These are phyloP conservation scores for Stenichneumon culpator DNA, from an alignment of 2,888 invertebrate genomes.

Conservation along the genomic window DNA sequence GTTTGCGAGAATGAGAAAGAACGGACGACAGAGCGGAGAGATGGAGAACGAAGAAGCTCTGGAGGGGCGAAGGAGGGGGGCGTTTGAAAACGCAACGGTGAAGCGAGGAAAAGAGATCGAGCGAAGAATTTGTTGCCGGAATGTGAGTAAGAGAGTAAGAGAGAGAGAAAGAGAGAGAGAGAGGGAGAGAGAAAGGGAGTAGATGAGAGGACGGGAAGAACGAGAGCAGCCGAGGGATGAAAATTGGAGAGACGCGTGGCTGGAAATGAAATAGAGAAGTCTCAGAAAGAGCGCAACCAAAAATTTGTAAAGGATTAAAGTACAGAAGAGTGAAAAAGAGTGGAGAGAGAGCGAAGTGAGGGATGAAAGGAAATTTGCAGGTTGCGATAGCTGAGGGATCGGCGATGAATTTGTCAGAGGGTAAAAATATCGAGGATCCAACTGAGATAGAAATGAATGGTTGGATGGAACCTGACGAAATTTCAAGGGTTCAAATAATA, in stretches of 20 bases:
- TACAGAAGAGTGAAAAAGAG: not conserved
- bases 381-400: not conserved
- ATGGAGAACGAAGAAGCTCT: conserved; percentile 61
- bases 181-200: conserved; percentile 47
- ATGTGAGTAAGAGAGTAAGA: conserved; percentile 13
- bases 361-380: not conserved
- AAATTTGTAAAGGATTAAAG: conserved; percentile 26
- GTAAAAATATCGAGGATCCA: not conserved
- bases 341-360: not conserved
- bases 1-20: conserved; percentile 38
- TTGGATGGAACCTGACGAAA: conserved; percentile 9
- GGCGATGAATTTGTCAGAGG: not conserved
- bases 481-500: not conserved
- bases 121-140: conserved; percentile 10
- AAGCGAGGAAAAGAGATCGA: conserved; percentile 27
- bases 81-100: conserved; percentile 40
- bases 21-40: conserved; percentile 26
- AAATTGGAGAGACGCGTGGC: conserved; percentile 1
- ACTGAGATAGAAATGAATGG: not conserved
- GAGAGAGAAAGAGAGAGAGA: conserved; percentile 26
- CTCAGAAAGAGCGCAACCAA: conserved; percentile 36
- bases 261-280: conserved; percentile 39
- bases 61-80: conserved; percentile 42
- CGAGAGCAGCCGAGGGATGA: conserved; percentile 30
- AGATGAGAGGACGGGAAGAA: conserved; percentile 13